These are phyloP conservation scores for Epinephelus fuscoguttatus DNA, from an alignment of 2,113 vertebrate species.

Conservation along the genomic window DNA sequence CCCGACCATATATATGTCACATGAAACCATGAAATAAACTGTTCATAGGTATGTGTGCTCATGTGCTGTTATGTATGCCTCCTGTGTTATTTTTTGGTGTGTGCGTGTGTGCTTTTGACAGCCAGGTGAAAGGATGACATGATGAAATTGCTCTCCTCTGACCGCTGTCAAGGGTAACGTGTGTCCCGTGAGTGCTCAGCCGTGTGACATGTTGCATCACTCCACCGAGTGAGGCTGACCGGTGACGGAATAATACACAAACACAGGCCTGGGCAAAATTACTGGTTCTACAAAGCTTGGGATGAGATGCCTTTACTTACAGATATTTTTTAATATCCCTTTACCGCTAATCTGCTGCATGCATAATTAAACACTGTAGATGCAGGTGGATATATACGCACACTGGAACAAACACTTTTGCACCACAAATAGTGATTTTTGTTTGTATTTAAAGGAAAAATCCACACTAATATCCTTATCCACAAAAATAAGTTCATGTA, in stretches of 20 bases:
- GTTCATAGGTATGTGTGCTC: slow-evolving; percentile 44
- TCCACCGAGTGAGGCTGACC: slow-evolving; percentile 42
- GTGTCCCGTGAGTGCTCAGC: slow-evolving; percentile 68
- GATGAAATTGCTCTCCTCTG: slow-evolving; percentile 76
- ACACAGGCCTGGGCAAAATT: background rate
- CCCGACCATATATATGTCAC: slow-evolving; percentile 45
- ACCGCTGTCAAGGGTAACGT: slow-evolving; percentile 72
- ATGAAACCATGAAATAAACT: slow-evolving; percentile 57
- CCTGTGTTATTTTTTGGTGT: slow-evolving; percentile 19
- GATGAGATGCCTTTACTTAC: background rate
- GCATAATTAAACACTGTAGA: background rate
- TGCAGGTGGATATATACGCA: background rate
- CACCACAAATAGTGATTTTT: background rate
- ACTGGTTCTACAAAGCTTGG: background rate
- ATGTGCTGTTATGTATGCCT: slow-evolving; percentile 20
- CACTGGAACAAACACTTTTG: background rate
- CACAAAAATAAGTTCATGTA: too few species aligned
- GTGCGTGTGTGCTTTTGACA: slow-evolving; percentile 53
- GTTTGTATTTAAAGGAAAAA: background rate
- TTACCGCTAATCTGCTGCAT: background rate
- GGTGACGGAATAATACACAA: slow-evolving; percentile 19
- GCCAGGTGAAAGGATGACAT: slow-evolving; percentile 77
- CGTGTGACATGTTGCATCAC: slow-evolving; percentile 69
- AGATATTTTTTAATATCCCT: background rate
- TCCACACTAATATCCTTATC: background rate